Evolutionary conservation across 1,140 invertebrate species (phyloP).

Genomic region (Drosophila asahinai): DNA sequence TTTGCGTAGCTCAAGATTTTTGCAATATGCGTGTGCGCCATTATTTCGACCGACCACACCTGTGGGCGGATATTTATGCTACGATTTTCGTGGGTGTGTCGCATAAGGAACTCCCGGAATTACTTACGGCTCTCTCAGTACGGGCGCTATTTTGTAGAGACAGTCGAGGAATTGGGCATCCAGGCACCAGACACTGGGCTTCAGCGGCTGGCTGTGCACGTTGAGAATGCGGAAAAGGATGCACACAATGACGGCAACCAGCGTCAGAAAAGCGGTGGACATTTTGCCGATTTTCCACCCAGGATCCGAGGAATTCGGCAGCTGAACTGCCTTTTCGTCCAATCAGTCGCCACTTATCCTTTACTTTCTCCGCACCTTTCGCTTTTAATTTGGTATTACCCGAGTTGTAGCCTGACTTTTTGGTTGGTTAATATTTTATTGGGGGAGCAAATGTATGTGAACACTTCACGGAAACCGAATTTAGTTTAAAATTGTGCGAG

Average conservation of each 20-base stretch:
- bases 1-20: neutral
- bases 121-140: conserved; percentile 93
- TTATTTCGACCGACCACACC: conserved; percentile 13
- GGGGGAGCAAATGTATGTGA: conserved; percentile 1
- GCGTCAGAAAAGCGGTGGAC: conserved; percentile 91
- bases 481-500: conserved; percentile 30
- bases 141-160: conserved; percentile 91
- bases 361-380: neutral
- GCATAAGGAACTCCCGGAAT: neutral
- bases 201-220: conserved; percentile 91
- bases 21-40: conserved; percentile 12
- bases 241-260: conserved; percentile 91
- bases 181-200: conserved; percentile 90
- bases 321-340: conserved; percentile 33
- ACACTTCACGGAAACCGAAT: conserved; percentile 41
- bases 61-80: conserved; percentile 9
- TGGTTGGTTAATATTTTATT: neutral
- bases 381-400: neutral
- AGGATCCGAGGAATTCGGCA: conserved; percentile 23
- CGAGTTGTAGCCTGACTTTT: too few relatives aligned
- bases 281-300: conserved; percentile 82
- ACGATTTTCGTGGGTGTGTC: neutral
- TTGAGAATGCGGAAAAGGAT: conserved; percentile 93
- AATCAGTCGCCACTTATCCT: conserved; percentile 30
- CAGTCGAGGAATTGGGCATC: conserved; percentile 91